A percentile compares a stretch with the other conserved stretches of the same genome.
These are phyloP conservation scores for Drosophila meridiana DNA, from an alignment of 2,888 invertebrate genomes.

Conservation along the genomic window DNA sequence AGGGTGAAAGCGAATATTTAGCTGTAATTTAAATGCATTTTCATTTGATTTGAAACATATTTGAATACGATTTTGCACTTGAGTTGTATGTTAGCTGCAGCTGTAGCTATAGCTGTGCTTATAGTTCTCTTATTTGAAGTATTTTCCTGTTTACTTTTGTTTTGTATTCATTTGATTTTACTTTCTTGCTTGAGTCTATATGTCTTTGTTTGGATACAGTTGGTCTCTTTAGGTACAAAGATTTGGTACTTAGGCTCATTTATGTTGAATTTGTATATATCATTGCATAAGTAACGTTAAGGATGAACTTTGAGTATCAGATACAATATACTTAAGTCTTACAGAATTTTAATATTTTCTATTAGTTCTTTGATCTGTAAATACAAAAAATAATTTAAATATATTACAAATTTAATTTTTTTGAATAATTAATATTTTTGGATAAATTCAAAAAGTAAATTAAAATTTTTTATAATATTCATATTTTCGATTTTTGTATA, in stretches of 20 bases:
- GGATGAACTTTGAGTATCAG: no score
- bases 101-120: background rate
- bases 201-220: background rate
- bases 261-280: background rate
- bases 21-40: slow-evolving; percentile 25
- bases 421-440: no score
- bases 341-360: no score
- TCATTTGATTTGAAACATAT: slow-evolving; percentile 12
- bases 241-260: background rate
- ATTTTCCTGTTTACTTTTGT: background rate
- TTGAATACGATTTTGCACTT: background rate
- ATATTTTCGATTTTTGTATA: no score
- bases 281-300: no score
- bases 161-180: background rate
- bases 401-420: no score
- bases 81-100: background rate
- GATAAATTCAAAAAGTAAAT: no score
- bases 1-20: slow-evolving; percentile 1
- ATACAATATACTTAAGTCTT: no score
- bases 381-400: no score
- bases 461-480: no score
- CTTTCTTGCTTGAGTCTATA: background rate
- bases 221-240: background rate
- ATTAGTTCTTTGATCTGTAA: no score
- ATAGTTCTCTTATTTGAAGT: background rate